Percentiles rank a stretch among this genome's conserved stretches.
Evolutionary conservation across 2,888 invertebrate genomes (phyloP).

Genomic region (Drosophila subquinaria): DNA sequence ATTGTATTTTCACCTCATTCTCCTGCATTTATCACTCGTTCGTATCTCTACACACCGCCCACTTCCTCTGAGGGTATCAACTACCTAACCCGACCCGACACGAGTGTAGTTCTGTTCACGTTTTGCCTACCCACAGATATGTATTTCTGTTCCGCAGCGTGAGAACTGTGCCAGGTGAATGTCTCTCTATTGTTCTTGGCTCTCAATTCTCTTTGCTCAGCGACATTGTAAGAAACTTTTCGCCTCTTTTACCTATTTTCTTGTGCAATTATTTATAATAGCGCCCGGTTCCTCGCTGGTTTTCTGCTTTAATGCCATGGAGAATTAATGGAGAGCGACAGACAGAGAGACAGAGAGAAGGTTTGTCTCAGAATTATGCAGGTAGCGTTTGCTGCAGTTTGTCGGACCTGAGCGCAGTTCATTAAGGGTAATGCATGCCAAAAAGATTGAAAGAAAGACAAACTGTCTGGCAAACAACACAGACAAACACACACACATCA

Average conservation of each 20-base stretch:
- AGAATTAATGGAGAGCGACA: background rate
- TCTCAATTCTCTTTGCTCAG: conserved; percentile 48
- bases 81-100: conserved; percentile 16
- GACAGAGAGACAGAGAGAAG: conserved; percentile 3
- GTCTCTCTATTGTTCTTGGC: conserved; percentile 41
- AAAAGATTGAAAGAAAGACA: conserved; percentile 67
- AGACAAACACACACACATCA: conserved; percentile 27
- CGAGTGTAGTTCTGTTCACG: conserved; percentile 41
- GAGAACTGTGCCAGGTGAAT: conserved; percentile 76
- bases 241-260: conserved; percentile 71
- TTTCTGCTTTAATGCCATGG: conserved; percentile 38
- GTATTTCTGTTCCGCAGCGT: conserved; percentile 53
- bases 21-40: conserved; percentile 19
- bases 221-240: conserved; percentile 49
- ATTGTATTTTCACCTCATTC: conserved; percentile 39
- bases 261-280: conserved; percentile 79
- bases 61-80: conserved; percentile 21
- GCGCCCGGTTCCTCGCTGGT: conserved; percentile 51
- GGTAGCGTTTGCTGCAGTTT: conserved; percentile 57
- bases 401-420: conserved; percentile 58
- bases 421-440: conserved; percentile 78
- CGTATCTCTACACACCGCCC: conserved; percentile 23
- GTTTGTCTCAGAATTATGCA: conserved; percentile 49
- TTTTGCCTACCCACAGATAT: conserved; percentile 48
- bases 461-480: conserved; percentile 48